Conservation (phyloP, 2,113 vertebrate species). For the Neolamprologus longior region DNA sequence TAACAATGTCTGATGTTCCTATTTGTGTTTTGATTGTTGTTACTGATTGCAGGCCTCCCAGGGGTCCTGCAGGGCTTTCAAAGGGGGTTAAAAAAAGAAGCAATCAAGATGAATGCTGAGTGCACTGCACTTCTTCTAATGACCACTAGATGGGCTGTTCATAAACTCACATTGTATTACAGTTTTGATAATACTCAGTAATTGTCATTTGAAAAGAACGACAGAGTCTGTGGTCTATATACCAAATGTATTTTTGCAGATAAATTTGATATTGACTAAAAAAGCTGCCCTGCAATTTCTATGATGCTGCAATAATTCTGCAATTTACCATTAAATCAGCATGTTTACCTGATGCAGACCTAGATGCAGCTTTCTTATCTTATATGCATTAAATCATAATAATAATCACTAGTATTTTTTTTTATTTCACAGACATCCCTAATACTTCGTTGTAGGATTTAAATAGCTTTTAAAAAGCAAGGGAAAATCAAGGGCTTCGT, state of each 20-base stretch:
- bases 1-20: neutral
- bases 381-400: neutral
- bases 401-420: neutral
- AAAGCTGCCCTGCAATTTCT: neutral
- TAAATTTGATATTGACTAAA: fast-evolving
- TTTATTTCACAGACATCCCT: neutral
- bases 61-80: neutral
- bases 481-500: fast-evolving
- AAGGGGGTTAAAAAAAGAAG: neutral
- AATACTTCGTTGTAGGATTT: neutral
- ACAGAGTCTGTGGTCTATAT: fast-evolving
- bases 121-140: neutral
- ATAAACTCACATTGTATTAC: neutral
- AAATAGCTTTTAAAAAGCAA: neutral
- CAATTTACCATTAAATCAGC: neutral
- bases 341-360: neutral
- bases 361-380: neutral
- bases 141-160: neutral
- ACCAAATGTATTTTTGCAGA: neutral
- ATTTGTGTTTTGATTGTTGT: neutral
- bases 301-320: neutral
- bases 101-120: neutral
- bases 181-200: neutral
- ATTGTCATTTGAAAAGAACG: neutral
- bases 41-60: neutral